Percentiles rank a stretch among this genome's conserved stretches.
phyloP scores from a whole-genome alignment of 2,113 vertebrate genomes.

The Prunella himalayana region DNA sequence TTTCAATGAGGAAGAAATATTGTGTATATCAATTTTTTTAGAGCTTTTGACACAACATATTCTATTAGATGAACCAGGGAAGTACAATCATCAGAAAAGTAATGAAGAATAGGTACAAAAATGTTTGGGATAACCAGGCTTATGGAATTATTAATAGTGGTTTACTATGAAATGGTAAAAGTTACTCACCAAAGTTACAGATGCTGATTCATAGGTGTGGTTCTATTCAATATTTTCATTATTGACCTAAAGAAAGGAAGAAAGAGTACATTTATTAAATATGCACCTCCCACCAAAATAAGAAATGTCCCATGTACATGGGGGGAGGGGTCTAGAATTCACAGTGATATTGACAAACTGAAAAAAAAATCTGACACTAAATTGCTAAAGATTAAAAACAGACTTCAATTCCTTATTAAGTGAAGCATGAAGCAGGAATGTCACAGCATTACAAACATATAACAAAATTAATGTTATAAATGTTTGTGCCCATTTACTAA shows the following conservation, averaged over 20 bases:
- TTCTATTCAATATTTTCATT: not conserved
- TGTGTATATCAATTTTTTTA: not conserved
- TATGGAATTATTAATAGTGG: not conserved
- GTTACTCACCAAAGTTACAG: not conserved
- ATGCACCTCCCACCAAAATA: not conserved
- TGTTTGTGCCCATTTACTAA: not conserved
- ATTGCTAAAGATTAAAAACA: not conserved
- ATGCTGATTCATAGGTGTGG: fast-evolving
- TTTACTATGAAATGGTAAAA: not conserved
- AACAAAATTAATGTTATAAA: not conserved
- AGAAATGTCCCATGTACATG: not conserved
- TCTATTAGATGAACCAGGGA: not conserved
- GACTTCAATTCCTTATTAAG: not conserved
- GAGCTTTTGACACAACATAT: not conserved
- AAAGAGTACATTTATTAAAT: not conserved
- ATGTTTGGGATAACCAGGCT: fast-evolving
- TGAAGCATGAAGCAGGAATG: not conserved
- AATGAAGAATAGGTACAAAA: not conserved
- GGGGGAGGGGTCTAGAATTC: not conserved
- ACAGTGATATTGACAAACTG: not conserved
- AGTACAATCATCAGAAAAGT: not conserved
- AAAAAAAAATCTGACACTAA: not conserved
- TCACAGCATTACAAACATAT: not conserved
- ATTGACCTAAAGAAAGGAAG: not conserved
- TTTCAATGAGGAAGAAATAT: not conserved